phyloP scores from a whole-genome alignment of 2,797 vertebrate genomes.

The Hypotaenidia philippensis region DNA sequence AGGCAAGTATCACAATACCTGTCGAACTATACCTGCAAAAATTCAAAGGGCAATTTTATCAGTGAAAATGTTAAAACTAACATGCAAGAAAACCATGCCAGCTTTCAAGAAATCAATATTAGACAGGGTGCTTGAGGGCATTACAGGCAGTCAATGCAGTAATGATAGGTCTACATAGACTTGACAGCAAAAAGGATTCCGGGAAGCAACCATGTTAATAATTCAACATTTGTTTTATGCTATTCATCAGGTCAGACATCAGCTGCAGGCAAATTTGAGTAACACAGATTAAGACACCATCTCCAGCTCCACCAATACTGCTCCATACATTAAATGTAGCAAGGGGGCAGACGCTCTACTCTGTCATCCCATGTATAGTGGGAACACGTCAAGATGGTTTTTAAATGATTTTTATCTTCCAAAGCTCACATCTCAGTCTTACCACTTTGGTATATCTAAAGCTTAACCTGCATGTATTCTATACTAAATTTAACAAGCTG shows the following conservation, averaged over 20 bases:
- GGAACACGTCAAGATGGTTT: neutral
- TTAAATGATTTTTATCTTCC: neutral
- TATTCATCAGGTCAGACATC: neutral
- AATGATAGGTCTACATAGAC: neutral
- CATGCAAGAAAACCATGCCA: slow-evolving; percentile 15
- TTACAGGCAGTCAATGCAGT: neutral
- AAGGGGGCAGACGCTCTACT: neutral
- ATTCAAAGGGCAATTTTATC: slow-evolving; percentile 23
- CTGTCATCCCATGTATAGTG: neutral
- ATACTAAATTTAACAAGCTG: neutral
- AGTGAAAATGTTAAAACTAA: neutral
- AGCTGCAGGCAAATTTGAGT: neutral
- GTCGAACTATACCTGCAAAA: slow-evolving; percentile 30
- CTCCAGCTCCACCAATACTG: neutral
- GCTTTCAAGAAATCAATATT: neutral
- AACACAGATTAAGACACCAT: neutral
- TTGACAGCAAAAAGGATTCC: slow-evolving; percentile 14
- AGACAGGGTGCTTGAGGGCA: neutral
- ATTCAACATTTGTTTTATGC: slow-evolving; percentile 20
- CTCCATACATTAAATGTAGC: neutral
- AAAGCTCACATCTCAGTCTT: neutral
- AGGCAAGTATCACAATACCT: neutral
- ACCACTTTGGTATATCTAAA: neutral
- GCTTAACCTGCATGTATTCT: neutral
- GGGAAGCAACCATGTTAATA: slow-evolving; percentile 18